A percentile compares a stretch with the other conserved stretches of the same genome.
Conservation (phyloP, 2,113 vertebrate genomes). For the Zosterops lateralis region DNA sequence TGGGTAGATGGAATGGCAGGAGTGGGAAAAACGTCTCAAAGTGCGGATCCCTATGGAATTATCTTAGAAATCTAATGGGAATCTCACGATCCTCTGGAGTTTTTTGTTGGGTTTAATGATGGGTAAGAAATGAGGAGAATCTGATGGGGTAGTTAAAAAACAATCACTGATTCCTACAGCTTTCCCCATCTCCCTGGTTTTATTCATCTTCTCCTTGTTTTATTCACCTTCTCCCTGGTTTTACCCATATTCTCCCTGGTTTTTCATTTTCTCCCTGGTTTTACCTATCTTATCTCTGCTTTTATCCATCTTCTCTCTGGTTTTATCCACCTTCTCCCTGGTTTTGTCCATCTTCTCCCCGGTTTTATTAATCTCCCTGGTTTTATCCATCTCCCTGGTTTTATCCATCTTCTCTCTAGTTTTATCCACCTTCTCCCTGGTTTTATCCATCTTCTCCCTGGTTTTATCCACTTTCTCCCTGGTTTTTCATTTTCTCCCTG, state of each 20-base stretch:
- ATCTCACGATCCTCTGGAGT: fast-evolving
- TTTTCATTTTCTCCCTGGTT: no score
- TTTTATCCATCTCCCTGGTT: not conserved
- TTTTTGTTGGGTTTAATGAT: not conserved
- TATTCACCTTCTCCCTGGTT: no score
- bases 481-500: no score
- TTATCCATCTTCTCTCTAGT: not conserved
- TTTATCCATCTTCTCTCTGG: no score
- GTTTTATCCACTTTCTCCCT: no score
- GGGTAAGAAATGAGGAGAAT: not conserved
- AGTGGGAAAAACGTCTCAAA: fast-evolving
- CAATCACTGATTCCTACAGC: not conserved
- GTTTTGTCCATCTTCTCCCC: no score
- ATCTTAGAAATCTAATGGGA: not conserved
- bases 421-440: no score
- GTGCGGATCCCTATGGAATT: fast-evolving
- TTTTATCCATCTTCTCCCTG: no score
- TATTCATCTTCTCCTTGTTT: not conserved
- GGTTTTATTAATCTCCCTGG: no score
- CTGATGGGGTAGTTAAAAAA: fast-evolving
- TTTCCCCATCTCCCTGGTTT: not conserved
- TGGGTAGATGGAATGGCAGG: not conserved
- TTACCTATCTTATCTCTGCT: no score
- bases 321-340: no score
- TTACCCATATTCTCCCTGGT: no score